Evolutionary conservation across 2,797 vertebrate genomes (phyloP), one percentile per base, ranked within the genome.

Genomic region (Coracias cyanogaster): DNA sequence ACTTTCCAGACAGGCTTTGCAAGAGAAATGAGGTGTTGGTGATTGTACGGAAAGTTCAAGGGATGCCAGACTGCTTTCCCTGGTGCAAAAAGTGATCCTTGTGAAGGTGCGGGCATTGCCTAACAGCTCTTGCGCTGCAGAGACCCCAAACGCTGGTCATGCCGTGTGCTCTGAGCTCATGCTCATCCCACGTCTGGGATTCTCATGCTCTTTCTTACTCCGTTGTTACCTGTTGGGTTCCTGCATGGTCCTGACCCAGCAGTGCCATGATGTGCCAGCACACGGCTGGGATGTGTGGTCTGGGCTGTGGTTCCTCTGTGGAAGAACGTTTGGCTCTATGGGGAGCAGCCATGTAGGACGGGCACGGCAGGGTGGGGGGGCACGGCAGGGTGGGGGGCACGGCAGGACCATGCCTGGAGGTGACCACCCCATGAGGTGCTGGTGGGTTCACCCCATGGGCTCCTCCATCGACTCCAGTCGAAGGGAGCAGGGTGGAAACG

Each of bases 221-320:
- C 5, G 0, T 4, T 29, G 20, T 10, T 26, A 19, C 21, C 29
- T 1, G 3, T 1, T 15, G 61, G 26, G 60, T 17, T 60, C 82
- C 73, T 15, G 6, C 24, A 1, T 0, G 4, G 46, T 22, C 35
- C 55, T 7, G 18, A 31, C 24, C 39, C 45, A 1, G 9, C 0
- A 0, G 41, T 60, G 54, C 66, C 8, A 1, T 4, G n/a, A 19
- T 20, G 41, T 72, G 72, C 29, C 15, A 58, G 2, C 13, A 2
- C 18, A 1, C 0, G 3, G 20, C 43, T 24, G 82, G 58, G 66
- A 12, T 24, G 41, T 2, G 22, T 7, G 49, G 22, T 29, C 48
- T 33, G 61, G 67, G 64, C 24, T 4, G 8, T 9, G 72, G 64
- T 1, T 92, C 8, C 61, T 51, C 49, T 3, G 2, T 1, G 8